Evolutionary conservation across 92 coral and sea anemone species (phyloP), one percentile per base, ranked within the genome.

Genomic region (Heliopora coerulea): DNA sequence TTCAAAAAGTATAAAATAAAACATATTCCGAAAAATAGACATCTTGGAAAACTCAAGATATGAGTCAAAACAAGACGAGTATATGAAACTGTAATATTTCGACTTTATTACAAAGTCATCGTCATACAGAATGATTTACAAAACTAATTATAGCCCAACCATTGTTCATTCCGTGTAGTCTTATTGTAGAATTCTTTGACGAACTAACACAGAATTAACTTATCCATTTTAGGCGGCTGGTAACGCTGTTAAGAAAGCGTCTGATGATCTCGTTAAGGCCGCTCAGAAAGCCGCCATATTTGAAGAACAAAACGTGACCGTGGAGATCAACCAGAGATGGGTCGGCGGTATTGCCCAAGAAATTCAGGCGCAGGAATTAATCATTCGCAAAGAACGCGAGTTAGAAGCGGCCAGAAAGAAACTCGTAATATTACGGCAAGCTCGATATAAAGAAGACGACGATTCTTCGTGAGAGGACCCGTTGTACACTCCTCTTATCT

Each of bases 301-400:
- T 82, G 99, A 95, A 86, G 99, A 95, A 65, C 95, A 95, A 64
- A 92, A 84, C 75, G 91, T 96, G 68, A 95, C 99, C 34, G 88
- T 95, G 23, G 76, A 90, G 65, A 95, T 95, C 66, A 95, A 95
- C 86, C 91, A 91, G 87, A 89, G 89, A 74, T 90, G 91, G 79
- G 99, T 95, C 44, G 99, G 99, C 33, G 97, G 95, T 56, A 90
- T 95, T 34, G 96, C 95, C 14, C 97, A 95, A 59, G 99, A 95
- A 78, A 85, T 95, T 20, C 95, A 91, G 75, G 99, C 99, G 26
- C 97, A 88, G 60, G 99, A 95, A 66, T 82, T 83, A 49, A 89
- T 93, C 26, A 88, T 93, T 57, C 93, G 96, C 46, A 93, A 90
- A 64, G 98, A 93, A 79, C 88, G 88, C 59, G 95, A 93, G 52